phyloP scores from a whole-genome alignment of 2,113 vertebrate species.

The Ceyx margarethae region DNA sequence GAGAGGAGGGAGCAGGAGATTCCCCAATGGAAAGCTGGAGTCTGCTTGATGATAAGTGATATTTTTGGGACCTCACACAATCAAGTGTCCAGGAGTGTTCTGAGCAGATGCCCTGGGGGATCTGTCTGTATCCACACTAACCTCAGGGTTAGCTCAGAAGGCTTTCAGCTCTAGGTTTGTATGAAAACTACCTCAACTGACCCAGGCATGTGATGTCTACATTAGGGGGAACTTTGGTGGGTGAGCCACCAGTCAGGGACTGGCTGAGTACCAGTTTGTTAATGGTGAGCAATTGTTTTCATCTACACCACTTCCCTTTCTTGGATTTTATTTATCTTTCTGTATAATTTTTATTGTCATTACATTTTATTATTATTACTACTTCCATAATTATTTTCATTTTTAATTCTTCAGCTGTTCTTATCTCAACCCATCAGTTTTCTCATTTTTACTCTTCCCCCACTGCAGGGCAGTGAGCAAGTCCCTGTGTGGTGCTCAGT shows the following conservation, averaged over 20 bases:
- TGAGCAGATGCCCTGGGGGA: not conserved
- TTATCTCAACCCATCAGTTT: not conserved
- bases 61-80: not conserved
- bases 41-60: not conserved
- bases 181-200: conserved; percentile 32
- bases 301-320: not conserved
- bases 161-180: conserved; percentile 55
- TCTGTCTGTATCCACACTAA: not conserved
- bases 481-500: not conserved
- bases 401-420: not conserved
- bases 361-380: not conserved
- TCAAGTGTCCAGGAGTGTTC: not conserved
- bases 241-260: too few species aligned
- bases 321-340: not conserved
- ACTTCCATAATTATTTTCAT: not conserved
- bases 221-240: not conserved
- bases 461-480: not conserved
- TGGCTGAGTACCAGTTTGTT: not conserved
- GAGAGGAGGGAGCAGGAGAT: not conserved
- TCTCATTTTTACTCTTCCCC: not conserved
- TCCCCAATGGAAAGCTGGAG: not conserved
- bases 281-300: not conserved
- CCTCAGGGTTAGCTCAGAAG: conserved; percentile 63
- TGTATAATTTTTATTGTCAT: not conserved
- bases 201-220: conserved; percentile 5